These are phyloP conservation scores for Trichonephila clavata DNA, from an alignment of 1,140 invertebrate genomes.

Conservation along the genomic window DNA sequence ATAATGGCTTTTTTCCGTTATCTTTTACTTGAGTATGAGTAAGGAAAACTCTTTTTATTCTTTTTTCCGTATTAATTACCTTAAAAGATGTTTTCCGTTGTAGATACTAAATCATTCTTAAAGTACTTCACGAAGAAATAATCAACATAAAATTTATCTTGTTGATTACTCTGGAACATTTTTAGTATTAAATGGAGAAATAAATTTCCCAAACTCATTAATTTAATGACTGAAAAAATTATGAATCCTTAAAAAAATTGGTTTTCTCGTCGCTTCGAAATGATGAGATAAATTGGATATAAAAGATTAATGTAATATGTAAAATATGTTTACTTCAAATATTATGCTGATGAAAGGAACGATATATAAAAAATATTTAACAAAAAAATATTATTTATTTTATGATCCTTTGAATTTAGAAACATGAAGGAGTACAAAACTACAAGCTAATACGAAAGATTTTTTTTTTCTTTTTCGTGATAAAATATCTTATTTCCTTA, in stretches of 20 bases:
- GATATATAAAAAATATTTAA: not conserved
- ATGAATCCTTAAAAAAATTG: not conserved
- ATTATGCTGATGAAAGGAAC: not conserved
- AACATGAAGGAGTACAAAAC: too few species aligned
- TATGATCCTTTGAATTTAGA: too few species aligned
- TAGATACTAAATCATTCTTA: not conserved
- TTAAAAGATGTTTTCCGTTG: not conserved
- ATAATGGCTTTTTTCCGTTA: too few species aligned
- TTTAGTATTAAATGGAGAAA: not conserved
- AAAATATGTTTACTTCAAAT: not conserved
- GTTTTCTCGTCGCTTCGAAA: not conserved
- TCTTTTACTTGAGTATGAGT: too few species aligned
- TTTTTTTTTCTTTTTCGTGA: too few species aligned
- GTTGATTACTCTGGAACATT: not conserved
- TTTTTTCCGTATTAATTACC: not conserved
- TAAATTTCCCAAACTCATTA: slow-evolving; percentile 41
- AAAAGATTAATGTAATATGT: not conserved
- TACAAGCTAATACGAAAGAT: too few species aligned
- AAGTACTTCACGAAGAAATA: not conserved
- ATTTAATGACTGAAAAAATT: slow-evolving; percentile 28
- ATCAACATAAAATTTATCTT: not conserved
- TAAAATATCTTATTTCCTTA: too few species aligned
- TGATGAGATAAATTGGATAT: not conserved
- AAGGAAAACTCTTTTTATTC: too few species aligned
- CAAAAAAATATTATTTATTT: too few species aligned